Evolutionary conservation across 2,113 vertebrate species (phyloP).

Genomic region (Grus americana): DNA sequence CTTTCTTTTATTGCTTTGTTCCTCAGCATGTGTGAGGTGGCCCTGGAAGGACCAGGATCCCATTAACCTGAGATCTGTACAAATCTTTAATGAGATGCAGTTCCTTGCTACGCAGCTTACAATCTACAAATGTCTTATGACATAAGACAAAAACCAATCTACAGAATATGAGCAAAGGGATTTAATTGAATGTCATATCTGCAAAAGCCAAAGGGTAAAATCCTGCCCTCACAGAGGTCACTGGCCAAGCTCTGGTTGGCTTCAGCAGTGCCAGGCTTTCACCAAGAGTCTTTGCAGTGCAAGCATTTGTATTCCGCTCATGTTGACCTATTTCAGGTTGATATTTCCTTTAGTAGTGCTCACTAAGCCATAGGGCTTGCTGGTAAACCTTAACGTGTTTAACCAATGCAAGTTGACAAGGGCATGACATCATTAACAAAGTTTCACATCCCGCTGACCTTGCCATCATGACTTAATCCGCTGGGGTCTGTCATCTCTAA

Average conservation of each 20-base stretch:
- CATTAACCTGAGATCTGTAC: background rate
- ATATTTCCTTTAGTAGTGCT: background rate
- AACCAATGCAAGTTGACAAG: conserved; percentile 51
- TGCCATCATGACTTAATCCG: conserved; percentile 10
- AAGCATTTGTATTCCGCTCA: conserved; percentile 1
- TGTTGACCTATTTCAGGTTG: conserved; percentile 17
- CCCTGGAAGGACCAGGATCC: background rate
- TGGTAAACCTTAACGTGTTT: conserved; percentile 19
- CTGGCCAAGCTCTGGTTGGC: background rate
- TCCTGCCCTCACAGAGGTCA: background rate
- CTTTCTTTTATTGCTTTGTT: background rate
- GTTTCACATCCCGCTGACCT: conserved; percentile 44
- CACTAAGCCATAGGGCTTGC: conserved; percentile 16
- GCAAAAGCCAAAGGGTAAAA: conserved; percentile 20
- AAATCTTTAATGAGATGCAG: background rate
- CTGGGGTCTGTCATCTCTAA: background rate
- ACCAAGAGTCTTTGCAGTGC: background rate
- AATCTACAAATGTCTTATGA: background rate
- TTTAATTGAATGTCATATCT: conserved; percentile 3
- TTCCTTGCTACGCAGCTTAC: background rate
- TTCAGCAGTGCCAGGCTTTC: background rate
- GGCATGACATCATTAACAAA: conserved; percentile 58
- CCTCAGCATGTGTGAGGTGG: background rate
- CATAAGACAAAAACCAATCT: background rate
- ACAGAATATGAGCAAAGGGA: background rate